A percentile compares a stretch with the other conserved stretches of the same genome.
phyloP scores from a whole-genome alignment of 1,140 invertebrate species.

The Brachionus calyciflorus region DNA sequence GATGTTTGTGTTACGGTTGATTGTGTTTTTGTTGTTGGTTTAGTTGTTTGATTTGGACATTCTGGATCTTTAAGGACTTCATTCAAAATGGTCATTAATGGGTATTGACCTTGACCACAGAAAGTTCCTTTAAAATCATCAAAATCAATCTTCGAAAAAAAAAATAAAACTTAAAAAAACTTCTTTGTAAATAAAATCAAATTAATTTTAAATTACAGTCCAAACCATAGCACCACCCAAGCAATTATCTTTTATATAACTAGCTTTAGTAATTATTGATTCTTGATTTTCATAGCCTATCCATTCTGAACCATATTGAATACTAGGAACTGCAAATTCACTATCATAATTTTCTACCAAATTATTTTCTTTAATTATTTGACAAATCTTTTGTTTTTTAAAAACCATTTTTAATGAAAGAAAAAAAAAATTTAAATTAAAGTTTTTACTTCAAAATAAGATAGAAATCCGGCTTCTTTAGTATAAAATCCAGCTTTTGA shows the following conservation, averaged over 20 bases:
- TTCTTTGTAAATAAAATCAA: not conserved
- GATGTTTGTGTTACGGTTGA: too few relatives aligned
- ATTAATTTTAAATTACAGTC: slow-evolving; percentile 49
- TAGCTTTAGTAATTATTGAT: slow-evolving; percentile 49
- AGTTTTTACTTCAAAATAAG: slow-evolving; percentile 72
- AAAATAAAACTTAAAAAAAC: not conserved
- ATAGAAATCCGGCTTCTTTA: slow-evolving; percentile 81
- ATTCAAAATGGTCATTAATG: slow-evolving; percentile 82
- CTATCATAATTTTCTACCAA: slow-evolving; percentile 62
- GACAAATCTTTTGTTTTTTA: slow-evolving; percentile 42
- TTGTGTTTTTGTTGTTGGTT: not conserved
- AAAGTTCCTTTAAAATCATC: slow-evolving; percentile 61
- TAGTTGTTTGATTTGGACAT: not conserved
- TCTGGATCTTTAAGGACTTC: slow-evolving; percentile 5
- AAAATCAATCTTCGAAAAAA: slow-evolving; percentile 48
- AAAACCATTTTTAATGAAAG: slow-evolving; percentile 82
- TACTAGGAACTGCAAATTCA: slow-evolving; percentile 71
- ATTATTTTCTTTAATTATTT: slow-evolving; percentile 53
- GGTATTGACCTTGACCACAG: slow-evolving; percentile 78
- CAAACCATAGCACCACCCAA: slow-evolving; percentile 41
- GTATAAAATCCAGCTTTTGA: slow-evolving; percentile 76
- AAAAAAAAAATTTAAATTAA: not conserved
- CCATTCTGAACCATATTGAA: slow-evolving; percentile 77
- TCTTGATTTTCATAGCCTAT: slow-evolving; percentile 81
- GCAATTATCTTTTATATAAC: slow-evolving; percentile 30